Evolutionary conservation across 2,888 invertebrate species (phyloP).

Genomic region (Himalopsyche tibetana): DNA sequence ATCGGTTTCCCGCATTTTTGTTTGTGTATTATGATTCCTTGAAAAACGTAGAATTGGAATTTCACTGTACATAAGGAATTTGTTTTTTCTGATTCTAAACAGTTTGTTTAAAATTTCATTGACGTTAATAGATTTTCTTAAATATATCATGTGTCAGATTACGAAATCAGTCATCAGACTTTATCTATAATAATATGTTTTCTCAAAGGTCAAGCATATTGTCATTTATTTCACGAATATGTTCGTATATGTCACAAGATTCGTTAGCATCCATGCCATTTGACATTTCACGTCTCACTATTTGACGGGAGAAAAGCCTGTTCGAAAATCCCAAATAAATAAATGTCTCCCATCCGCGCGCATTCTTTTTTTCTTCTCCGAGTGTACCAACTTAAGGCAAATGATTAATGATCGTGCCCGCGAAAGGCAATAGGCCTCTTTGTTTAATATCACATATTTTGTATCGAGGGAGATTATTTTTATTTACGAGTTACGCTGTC

Average conservation of each 20-base stretch:
- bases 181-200: background rate
- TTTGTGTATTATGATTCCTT: no score
- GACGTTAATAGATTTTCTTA: no score
- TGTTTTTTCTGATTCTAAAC: no score
- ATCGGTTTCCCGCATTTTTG: no score
- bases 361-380: conserved; percentile 17
- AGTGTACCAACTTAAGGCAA: conserved; percentile 34
- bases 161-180: no score
- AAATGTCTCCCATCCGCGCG: conserved; percentile 8
- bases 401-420: conserved; percentile 51
- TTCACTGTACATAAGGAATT: no score
- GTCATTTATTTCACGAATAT: background rate
- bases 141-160: no score
- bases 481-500: conserved; percentile 60
- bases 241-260: background rate
- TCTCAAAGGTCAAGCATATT: background rate
- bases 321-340: conserved; percentile 26
- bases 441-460: conserved; percentile 60
- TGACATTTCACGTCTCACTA: background rate
- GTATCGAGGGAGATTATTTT: conserved; percentile 57
- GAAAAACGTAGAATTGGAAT: no score
- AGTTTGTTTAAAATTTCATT: no score
- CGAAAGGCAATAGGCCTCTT: conserved; percentile 49
- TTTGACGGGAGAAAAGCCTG: background rate
- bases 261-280: conserved; percentile 10